Evolutionary conservation across 2,888 invertebrate genomes (phyloP).

Genomic region (Nephrotoma appendiculata): DNA sequence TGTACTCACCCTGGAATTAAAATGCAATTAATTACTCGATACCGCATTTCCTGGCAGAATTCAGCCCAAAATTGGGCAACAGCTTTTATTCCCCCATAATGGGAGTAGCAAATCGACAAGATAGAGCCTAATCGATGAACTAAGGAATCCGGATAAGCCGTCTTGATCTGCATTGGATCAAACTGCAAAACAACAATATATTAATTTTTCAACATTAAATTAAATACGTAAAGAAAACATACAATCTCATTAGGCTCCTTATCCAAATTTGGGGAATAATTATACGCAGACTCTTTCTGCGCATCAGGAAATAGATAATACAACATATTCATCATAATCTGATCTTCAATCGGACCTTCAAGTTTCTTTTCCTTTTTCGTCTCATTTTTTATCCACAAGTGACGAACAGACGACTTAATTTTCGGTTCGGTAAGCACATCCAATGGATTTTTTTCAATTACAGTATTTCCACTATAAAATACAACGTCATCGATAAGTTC

Average conservation of each 20-base stretch:
- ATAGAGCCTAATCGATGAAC: slow-evolving; percentile 68
- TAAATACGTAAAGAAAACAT: slow-evolving; percentile 24
- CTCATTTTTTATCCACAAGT: background rate
- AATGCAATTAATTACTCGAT: slow-evolving; percentile 72
- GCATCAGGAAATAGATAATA: slow-evolving; percentile 84
- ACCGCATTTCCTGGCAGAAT: slow-evolving; percentile 77
- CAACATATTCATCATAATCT: slow-evolving; percentile 54
- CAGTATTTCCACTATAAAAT: slow-evolving; percentile 34
- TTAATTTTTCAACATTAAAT: background rate
- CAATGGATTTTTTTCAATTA: slow-evolving; percentile 38
- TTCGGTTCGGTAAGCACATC: slow-evolving; percentile 45
- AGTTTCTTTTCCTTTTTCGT: slow-evolving; percentile 34
- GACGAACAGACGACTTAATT: slow-evolving; percentile 37
- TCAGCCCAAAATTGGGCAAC: slow-evolving; percentile 90
- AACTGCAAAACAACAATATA: slow-evolving; percentile 27
- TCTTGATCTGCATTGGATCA: slow-evolving; percentile 46
- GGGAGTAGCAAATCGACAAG: slow-evolving; percentile 55
- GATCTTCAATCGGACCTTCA: slow-evolving; percentile 53
- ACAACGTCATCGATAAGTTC: slow-evolving; percentile 26
- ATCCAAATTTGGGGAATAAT: slow-evolving; percentile 28
- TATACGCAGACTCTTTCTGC: slow-evolving; percentile 42
- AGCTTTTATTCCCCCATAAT: slow-evolving; percentile 56
- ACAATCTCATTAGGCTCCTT: slow-evolving; percentile 35
- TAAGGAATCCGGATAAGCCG: slow-evolving; percentile 62
- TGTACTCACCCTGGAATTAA: slow-evolving; percentile 68